Evolutionary conservation across 2,888 invertebrate species (phyloP).

Genomic region (Agrochola circellaris): DNA sequence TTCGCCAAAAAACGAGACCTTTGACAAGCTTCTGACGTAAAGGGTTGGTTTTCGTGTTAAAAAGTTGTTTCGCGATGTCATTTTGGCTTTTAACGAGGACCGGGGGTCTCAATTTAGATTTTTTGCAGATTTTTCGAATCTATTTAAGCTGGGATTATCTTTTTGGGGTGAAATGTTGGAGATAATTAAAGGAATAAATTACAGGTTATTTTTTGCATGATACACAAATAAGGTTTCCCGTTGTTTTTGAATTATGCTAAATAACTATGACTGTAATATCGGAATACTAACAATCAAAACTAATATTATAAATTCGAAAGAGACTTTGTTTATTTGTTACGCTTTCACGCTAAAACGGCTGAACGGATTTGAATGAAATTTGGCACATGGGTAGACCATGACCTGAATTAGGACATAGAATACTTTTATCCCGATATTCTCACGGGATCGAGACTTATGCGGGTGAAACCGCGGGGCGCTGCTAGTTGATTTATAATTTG

Average conservation of each 20-base stretch:
- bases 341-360: background rate
- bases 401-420: no score
- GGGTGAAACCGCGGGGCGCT: background rate
- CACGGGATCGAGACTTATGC: no score
- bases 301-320: no score
- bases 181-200: constrained; percentile 30
- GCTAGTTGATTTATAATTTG: background rate
- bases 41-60: constrained; percentile 59
- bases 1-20: constrained; percentile 45
- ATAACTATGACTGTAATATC: no score
- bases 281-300: no score
- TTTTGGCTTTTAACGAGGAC: constrained; percentile 59
- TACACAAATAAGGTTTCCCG: background rate
- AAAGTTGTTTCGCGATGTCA: constrained; percentile 63
- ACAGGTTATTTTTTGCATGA: background rate
- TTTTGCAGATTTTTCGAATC: constrained; percentile 53
- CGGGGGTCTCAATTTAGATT: constrained; percentile 48
- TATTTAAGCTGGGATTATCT: constrained; percentile 35
- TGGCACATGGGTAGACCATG: background rate
- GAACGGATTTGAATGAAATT: background rate
- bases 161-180: constrained; percentile 28
- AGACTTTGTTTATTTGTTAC: background rate
- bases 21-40: constrained; percentile 61
- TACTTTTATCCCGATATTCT: no score
- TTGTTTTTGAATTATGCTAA: background rate